Evolutionary conservation across 2,113 vertebrate species (phyloP), one percentile per base, ranked within the genome.

Genomic region (Melanostigma gelatinosum): DNA sequence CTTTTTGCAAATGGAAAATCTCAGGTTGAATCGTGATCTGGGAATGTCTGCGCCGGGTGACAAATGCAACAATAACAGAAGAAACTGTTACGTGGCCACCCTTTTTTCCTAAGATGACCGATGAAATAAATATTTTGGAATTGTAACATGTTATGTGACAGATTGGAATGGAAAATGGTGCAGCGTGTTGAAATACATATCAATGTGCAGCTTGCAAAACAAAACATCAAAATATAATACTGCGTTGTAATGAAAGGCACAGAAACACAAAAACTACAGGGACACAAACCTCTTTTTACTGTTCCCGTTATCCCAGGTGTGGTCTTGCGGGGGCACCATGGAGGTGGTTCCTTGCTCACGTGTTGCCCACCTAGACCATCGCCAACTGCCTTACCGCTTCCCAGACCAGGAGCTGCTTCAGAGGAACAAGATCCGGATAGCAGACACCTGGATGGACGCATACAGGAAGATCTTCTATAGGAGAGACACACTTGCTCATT

Each of bases 311-410:
- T 61, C 87, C 40, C 84, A 97, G 97, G 96, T 96, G 71, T 98
- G 97, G 97, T 96, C 96, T 32, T 98, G 97, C 20, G 96, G 97
- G 6, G 97, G 97, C 64, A 95, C 96, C 4, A 91, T 98, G 70
- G 97, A 98, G 93, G 91, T 98, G 81, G 90, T 97, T 16, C 97
- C 97, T 0, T 98, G 97, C 69, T 98, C 97, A 15, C 94, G 95
- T 5, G 96, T 98, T 62, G 97, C 96, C 3, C 96, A 97, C 0
- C 68, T 97, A n/a, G 90, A 93, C 84, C 89, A 46, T 69, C 93
- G 62, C 60, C 93, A 92, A 69, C 84, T 91, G 13, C 87, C 90
- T 0, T 79, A 0, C 8, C 38, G 36, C 57, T 75, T 91, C 58
- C 78, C 91, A 29, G 95, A 96, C 38, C 91, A 93, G 80, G 95